Evolutionary conservation across 2,888 invertebrate species (phyloP), one percentile per base, ranked within the genome.

Genomic region (Hirudinaria manillensis): DNA sequence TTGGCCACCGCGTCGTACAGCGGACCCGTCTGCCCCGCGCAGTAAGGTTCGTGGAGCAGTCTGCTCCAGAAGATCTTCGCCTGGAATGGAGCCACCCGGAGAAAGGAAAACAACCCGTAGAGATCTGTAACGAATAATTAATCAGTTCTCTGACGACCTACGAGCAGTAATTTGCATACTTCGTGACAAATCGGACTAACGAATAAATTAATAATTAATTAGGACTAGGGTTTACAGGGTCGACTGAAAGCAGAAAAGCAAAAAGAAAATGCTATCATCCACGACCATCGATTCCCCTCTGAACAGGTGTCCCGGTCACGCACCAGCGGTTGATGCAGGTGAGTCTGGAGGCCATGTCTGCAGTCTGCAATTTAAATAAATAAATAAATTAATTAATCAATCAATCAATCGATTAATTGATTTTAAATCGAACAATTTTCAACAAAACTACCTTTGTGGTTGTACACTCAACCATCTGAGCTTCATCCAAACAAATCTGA

Each of bases 401-500:
- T 71, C 1, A 71, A 45, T 45, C 21, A 27, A 51, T 27, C 19
- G 3, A 51, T 38, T 53, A 13, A n/a, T 10, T 16, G 19, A 16
- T 10, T 3, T 6, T 68, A 32, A 34, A 34, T 68, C 27, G 2
- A 24, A 29, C 7, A 68, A 36, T 10, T 34, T 2, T 7, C 21
- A 10, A 68, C 21, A 68, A 29, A 4, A 34, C 4, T 79, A 84
- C 84, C 82, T 83, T 84, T 1, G 88, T 86, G 0, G 87, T 85
- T 3, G 87, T 86, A 71, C 88, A 87, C 81, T 92, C 91, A 0
- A 91, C 90, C 88, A 91, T 90, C 87, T 92, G 92, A 6, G 91
- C 92, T 85, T 92, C 92, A 84, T 92, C 92, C 36, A 92, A 85
- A 80, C 84, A 83, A 74, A 85, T 81, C 83, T 84, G 78, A 38